phyloP scores from a whole-genome alignment of 2,113 vertebrate genomes.

The Siniperca knerii region DNA sequence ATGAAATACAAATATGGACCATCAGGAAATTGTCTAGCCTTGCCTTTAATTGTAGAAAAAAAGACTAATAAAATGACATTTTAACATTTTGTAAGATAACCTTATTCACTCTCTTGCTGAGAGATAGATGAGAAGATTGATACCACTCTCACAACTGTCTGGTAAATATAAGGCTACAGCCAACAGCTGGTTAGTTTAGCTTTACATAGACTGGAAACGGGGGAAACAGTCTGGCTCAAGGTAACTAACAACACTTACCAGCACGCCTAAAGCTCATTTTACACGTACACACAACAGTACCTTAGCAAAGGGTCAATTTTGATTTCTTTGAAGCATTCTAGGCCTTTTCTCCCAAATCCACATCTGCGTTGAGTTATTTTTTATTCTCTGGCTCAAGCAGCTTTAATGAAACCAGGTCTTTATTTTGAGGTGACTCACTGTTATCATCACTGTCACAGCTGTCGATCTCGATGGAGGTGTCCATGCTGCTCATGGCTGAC shows the following conservation, averaged over 20 bases:
- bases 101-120: too few species aligned
- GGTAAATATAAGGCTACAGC: too few species aligned
- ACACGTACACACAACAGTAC: not conserved
- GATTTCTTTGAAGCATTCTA: not conserved
- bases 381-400: not conserved
- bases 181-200: not conserved
- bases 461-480: constrained; percentile 86
- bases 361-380: constrained; percentile 13
- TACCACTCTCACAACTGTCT: not conserved
- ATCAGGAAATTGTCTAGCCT: not conserved
- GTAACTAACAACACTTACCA: too few species aligned
- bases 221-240: too few species aligned
- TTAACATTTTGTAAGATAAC: not conserved
- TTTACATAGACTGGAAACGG: too few species aligned
- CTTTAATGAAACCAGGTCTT: constrained; percentile 22
- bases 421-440: constrained; percentile 80
- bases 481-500: constrained; percentile 84
- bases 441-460: constrained; percentile 87
- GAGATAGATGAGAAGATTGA: not conserved
- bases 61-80: not conserved
- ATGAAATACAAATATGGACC: not conserved
- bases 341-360: not conserved
- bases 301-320: not conserved
- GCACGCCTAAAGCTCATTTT: too few species aligned
- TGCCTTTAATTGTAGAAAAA: not conserved